phyloP scores from a whole-genome alignment of 2,797 vertebrate species.

The Thamnophis elegans region DNA sequence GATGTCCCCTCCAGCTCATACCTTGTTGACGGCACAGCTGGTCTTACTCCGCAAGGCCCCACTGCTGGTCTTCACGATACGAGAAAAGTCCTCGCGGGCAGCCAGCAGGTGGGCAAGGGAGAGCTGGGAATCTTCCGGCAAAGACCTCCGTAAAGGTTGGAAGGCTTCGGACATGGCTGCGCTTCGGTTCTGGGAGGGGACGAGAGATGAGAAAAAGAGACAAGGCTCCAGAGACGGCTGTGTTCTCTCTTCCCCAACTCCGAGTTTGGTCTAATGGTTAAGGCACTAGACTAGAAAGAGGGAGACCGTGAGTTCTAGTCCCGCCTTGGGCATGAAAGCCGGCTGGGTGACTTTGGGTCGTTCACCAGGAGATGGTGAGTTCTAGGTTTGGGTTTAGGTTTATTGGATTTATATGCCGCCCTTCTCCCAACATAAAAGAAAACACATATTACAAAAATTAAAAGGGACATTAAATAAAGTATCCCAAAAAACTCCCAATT shows the following conservation, averaged over 20 bases:
- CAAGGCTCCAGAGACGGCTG: neutral
- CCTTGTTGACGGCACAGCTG: constrained; percentile 80
- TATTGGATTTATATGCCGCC: too few relatives aligned
- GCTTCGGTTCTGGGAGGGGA: constrained; percentile 70
- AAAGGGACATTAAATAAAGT: too few relatives aligned
- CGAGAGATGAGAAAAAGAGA: neutral
- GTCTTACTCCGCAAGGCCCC: constrained; percentile 67
- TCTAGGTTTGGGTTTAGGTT: too few relatives aligned
- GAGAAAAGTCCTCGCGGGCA: constrained; percentile 81
- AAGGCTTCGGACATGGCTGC: constrained; percentile 68
- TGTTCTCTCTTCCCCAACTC: neutral
- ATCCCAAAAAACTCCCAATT: too few relatives aligned
- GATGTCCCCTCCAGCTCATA: constrained; percentile 34
- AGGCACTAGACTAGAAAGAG: neutral
- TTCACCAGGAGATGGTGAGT: too few relatives aligned
- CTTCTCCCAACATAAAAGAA: too few relatives aligned
- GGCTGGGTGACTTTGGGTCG: rapidly evolving
- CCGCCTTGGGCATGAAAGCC: too few relatives aligned
- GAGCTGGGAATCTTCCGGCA: constrained; percentile 63
- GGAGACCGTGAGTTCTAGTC: neutral
- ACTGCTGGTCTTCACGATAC: constrained; percentile 73
- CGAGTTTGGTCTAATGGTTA: neutral
- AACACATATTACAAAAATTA: too few relatives aligned
- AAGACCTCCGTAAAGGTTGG: constrained; percentile 55
- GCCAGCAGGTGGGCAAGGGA: constrained; percentile 78